A percentile compares a stretch with the other conserved stretches of the same genome.
Conservation (phyloP, 2,888 invertebrate species). For the Monoplex corrugatus region DNA sequence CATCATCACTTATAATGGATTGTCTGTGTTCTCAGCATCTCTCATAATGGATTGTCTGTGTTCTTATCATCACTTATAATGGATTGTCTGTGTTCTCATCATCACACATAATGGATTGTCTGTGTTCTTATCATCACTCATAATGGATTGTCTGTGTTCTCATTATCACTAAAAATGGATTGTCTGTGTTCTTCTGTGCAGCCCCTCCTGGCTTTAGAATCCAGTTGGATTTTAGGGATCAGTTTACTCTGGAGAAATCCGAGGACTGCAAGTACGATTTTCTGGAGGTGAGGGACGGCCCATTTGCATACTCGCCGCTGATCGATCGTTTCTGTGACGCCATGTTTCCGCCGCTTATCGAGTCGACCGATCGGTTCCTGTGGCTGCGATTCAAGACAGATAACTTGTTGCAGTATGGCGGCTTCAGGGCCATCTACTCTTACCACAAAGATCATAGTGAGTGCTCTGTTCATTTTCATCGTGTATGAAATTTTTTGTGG, state of each 20-base stretch:
- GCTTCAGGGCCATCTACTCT: conserved; percentile 89
- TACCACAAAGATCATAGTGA: conserved; percentile 69
- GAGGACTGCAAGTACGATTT: conserved; percentile 90
- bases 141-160: too few relatives aligned
- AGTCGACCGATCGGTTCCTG: conserved; percentile 88
- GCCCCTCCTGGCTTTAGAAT: conserved; percentile 83
- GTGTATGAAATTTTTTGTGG: not conserved
- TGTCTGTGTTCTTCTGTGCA: conserved; percentile 60
- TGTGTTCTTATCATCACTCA: too few relatives aligned
- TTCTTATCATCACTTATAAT: too few relatives aligned
- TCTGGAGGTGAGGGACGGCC: conserved; percentile 91
- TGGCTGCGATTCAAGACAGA: conserved; percentile 92
- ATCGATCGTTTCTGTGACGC: conserved; percentile 87
- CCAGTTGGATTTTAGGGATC: conserved; percentile 90
- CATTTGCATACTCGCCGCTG: conserved; percentile 83
- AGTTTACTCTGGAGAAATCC: conserved; percentile 88
- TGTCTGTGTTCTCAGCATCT: too few relatives aligned
- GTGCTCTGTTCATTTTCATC: conserved; percentile 35
- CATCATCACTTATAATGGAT: too few relatives aligned
- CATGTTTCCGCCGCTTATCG: conserved; percentile 88
- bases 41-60: too few relatives aligned
- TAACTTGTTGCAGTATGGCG: conserved; percentile 89
- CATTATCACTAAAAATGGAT: too few relatives aligned
- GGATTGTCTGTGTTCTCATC: too few relatives aligned
- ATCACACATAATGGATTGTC: too few relatives aligned